phyloP scores from a whole-genome alignment of 2,797 vertebrate genomes.

The Sarcoramphus papa region DNA sequence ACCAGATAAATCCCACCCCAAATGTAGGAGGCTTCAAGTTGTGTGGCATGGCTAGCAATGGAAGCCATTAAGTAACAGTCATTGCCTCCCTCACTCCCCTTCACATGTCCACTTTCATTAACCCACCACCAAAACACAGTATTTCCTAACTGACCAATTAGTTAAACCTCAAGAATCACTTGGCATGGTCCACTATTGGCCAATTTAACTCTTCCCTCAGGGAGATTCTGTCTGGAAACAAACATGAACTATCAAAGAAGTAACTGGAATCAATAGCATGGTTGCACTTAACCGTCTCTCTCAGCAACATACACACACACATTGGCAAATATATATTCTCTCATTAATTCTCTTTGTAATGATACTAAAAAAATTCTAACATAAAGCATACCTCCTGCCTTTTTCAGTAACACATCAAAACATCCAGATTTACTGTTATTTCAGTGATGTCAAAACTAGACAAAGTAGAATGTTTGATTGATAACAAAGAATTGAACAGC shows the following conservation, averaged over 20 bases:
- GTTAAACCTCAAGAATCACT: background rate
- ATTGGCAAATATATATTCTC: background rate
- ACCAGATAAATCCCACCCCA: background rate
- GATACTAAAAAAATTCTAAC: background rate
- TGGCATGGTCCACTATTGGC: background rate
- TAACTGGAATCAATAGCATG: background rate
- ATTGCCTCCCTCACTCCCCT: background rate
- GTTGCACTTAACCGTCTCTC: background rate
- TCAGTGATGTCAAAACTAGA: background rate
- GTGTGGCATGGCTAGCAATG: background rate
- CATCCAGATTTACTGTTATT: background rate
- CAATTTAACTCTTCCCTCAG: background rate
- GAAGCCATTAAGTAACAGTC: background rate
- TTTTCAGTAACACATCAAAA: background rate
- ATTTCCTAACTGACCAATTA: background rate
- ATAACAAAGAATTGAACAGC: background rate
- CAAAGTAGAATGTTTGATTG: background rate
- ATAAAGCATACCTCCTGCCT: background rate
- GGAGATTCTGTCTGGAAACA: background rate
- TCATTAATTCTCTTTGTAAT: background rate
- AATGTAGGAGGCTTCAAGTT: background rate
- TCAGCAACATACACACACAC: background rate
- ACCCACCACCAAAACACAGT: background rate
- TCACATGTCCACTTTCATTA: background rate
- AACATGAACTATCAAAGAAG: background rate